Conservation (phyloP, 64 coral and sea anemone genomes). For the Anthopleura sola region DNA sequence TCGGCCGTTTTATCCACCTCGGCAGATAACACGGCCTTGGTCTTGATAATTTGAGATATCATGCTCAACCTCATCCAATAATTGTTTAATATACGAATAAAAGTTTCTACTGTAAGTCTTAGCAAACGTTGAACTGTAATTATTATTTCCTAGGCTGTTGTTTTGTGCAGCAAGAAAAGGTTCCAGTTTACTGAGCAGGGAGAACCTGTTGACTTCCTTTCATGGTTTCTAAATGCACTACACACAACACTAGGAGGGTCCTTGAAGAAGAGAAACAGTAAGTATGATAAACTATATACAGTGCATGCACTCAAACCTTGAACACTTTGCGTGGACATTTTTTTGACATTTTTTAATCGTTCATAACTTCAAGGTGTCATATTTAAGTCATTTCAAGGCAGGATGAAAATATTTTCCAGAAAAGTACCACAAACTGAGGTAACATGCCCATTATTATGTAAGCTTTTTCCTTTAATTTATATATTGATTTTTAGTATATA, state of each 20-base stretch:
- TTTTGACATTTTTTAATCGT: neutral
- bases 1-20: too few relatives aligned
- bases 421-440: slow-evolving; percentile 98
- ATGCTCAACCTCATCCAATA: too few relatives aligned
- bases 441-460: neutral
- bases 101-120: too few relatives aligned
- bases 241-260: slow-evolving; percentile 92
- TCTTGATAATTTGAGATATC: too few relatives aligned
- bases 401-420: slow-evolving; percentile 81
- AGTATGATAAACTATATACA: slow-evolving; percentile 18
- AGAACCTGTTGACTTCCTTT: slow-evolving; percentile 95
- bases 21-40: too few relatives aligned
- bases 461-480: neutral
- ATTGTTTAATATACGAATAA: too few relatives aligned
- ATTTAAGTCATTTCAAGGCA: slow-evolving; percentile 93
- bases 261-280: slow-evolving; percentile 79
- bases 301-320: too few relatives aligned
- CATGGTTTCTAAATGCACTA: slow-evolving; percentile 97
- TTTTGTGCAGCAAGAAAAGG: slow-evolving; percentile 95
- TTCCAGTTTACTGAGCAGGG: slow-evolving; percentile 99
- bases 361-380: slow-evolving; percentile 49
- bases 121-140: neutral
- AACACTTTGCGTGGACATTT: too few relatives aligned
- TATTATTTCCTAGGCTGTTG: slow-evolving; percentile 71
- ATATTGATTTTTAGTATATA: too few relatives aligned